phyloP scores from a whole-genome alignment of 1,140 invertebrate species.

The Triops cancriformis region DNA sequence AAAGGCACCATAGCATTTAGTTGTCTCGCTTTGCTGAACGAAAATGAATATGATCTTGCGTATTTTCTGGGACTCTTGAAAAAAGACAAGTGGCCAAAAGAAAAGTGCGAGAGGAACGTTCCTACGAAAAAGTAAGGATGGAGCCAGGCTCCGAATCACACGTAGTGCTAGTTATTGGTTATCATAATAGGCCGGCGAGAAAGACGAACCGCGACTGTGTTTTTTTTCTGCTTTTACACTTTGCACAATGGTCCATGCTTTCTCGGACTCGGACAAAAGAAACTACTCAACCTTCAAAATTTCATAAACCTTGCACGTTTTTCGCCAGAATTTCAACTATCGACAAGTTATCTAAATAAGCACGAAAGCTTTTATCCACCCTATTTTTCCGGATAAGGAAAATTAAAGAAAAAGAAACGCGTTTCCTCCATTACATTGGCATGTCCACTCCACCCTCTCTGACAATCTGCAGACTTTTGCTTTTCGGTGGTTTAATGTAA shows the following conservation, averaged over 20 bases:
- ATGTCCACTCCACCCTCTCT: background rate
- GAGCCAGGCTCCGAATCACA: slow-evolving; percentile 1
- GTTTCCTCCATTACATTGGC: no score
- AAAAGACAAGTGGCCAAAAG: background rate
- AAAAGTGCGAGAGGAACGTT: slow-evolving; percentile 5
- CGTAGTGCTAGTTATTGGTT: background rate
- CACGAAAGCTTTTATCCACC: background rate
- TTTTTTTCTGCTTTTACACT: background rate
- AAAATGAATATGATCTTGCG: background rate
- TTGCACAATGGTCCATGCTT: background rate
- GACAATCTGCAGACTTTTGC: background rate
- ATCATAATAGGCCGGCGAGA: background rate
- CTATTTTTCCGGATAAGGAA: background rate
- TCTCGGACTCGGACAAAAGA: background rate
- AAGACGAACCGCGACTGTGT: background rate
- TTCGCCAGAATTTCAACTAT: background rate
- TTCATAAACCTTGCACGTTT: background rate
- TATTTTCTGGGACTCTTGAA: background rate
- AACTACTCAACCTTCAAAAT: background rate
- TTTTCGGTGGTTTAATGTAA: background rate
- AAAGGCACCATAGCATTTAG: background rate
- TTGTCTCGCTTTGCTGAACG: background rate
- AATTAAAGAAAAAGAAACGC: background rate
- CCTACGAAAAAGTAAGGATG: background rate
- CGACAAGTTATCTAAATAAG: background rate